A percentile compares a stretch with the other conserved stretches of the same genome.
Evolutionary conservation across 2,797 vertebrate species (phyloP).

Genomic region (Lutjanus argentimaculatus): DNA sequence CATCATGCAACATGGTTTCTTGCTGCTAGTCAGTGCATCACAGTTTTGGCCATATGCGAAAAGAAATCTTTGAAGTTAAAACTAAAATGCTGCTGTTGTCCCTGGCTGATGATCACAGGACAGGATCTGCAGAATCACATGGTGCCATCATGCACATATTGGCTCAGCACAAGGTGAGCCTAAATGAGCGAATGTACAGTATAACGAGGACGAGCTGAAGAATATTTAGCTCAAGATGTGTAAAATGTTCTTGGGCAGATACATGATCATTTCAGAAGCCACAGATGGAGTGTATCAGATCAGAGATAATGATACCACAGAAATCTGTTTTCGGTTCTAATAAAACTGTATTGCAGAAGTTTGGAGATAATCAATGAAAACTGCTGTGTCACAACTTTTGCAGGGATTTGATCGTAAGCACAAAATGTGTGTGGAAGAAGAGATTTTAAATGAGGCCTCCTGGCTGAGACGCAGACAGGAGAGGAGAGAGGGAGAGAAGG

Average conservation of each 20-base stretch:
- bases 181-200: constrained; percentile 18
- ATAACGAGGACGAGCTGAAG: neutral
- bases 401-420: constrained; percentile 38
- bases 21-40: constrained; percentile 4
- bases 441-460: constrained; percentile 39
- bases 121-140: constrained; percentile 41
- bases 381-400: constrained; percentile 45
- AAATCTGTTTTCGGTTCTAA: constrained; percentile 26
- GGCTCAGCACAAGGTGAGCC: neutral
- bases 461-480: constrained; percentile 32
- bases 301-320: constrained; percentile 23
- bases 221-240: constrained; percentile 11
- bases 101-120: constrained; percentile 30
- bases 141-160: constrained; percentile 15
- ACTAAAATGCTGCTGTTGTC: constrained; percentile 22
- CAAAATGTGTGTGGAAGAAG: constrained; percentile 29
- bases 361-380: constrained; percentile 50
- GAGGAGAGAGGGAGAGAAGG: neutral
- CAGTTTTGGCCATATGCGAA: constrained; percentile 13
- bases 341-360: constrained; percentile 43
- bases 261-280: constrained; percentile 23
- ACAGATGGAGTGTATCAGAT: constrained; percentile 6
- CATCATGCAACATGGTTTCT: neutral
- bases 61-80: constrained; percentile 23
- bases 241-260: constrained; percentile 7